Evolutionary conservation across 1,140 invertebrate genomes (phyloP), one percentile per base, ranked within the genome.

Genomic region (Notospermus geniculatus): DNA sequence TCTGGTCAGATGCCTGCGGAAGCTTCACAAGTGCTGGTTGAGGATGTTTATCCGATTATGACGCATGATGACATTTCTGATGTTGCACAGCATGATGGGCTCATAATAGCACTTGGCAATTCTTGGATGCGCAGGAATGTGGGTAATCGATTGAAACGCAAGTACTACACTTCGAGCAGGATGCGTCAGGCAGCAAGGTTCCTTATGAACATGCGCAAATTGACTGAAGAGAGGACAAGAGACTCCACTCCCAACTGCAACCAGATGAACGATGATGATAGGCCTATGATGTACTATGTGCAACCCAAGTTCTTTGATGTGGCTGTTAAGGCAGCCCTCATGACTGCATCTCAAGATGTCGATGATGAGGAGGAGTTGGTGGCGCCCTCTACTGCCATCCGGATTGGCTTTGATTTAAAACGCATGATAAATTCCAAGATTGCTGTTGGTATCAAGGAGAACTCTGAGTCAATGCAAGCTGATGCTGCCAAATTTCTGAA

Each of bases 331-430:
- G 65, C 50, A 11, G 59, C 65, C 43, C 41, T 67, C 13, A 19
- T 32, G n/a, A 64, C 57, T 30, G 54, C n/a, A 13, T 50, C 54
- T 15, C 60, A 22, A 57, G n/a, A 43, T 25, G 28, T 39, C 11
- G 55, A 59, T 52, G 66, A 65, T 62, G 63, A 62, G 25, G 66
- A 68, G 13, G 63, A 68, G 7, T 39, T 68, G 17, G 46, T 55
- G 29, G 50, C 59, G 11, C 66, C 66, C 17, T 61, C 54, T 27
- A 68, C 62, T 50, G 56, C 32, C 19, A 43, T 68, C 2, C 65
- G 65, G 25, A 22, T 68, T 19, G 55, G 58, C 17, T 63, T 60
- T 54, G 67, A 68, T 50, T 52, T 68, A 0, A 45, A 43, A 55
- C 27, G 60, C 29, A 27, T 65, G 41, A 36, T 61, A 15, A 56